Evolutionary conservation across 2,113 vertebrate species (phyloP).

Genomic region (Heloderma charlesbogerti): DNA sequence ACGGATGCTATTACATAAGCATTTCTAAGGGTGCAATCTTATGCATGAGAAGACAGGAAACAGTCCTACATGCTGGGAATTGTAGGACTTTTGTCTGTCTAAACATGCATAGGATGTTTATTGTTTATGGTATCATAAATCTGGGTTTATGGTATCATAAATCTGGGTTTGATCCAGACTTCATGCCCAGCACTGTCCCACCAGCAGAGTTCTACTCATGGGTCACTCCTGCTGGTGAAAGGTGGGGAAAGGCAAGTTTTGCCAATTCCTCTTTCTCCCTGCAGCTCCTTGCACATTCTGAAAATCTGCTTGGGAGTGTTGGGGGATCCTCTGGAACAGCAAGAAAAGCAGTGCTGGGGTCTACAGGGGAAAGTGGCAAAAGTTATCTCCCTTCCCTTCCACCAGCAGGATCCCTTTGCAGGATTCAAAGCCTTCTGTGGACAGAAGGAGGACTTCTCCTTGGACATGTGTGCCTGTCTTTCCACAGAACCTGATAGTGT

Average conservation of each 20-base stretch:
- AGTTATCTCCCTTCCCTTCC: not conserved
- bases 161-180: not conserved
- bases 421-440: not conserved
- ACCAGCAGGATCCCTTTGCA: not conserved
- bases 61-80: too few relatives aligned
- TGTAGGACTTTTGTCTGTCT: too few relatives aligned
- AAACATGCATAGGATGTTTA: too few relatives aligned
- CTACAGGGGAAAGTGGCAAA: not conserved
- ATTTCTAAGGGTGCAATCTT: not conserved
- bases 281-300: not conserved
- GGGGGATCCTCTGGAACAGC: not conserved
- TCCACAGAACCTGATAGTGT: not conserved
- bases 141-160: not conserved
- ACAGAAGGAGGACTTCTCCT: not conserved
- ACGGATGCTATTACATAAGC: not conserved
- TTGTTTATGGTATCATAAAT: not conserved
- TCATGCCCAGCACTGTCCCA: not conserved
- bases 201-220: not conserved
- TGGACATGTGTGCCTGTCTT: not conserved
- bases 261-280: not conserved
- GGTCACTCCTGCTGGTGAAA: not conserved
- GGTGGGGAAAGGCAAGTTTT: not conserved
- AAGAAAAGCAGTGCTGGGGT: not conserved
- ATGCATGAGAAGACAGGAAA: too few relatives aligned
- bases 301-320: not conserved